Evolutionary conservation across 2,888 invertebrate genomes (phyloP).

Genomic region (Brachypalpus laphriformis): DNA sequence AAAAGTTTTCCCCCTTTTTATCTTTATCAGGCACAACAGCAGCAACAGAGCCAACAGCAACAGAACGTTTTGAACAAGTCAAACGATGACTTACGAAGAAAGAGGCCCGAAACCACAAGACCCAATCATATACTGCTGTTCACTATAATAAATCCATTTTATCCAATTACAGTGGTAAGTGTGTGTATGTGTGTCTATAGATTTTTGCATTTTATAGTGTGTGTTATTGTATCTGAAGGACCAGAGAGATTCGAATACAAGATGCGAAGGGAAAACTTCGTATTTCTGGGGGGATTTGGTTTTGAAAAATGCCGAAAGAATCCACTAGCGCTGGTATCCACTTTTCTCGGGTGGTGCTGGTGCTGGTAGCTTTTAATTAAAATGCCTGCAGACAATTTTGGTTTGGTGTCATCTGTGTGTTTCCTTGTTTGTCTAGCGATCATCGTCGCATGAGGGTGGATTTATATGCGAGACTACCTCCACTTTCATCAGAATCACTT

Average conservation of each 20-base stretch:
- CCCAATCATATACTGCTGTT: conserved; percentile 98
- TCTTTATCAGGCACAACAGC: conserved; percentile 79
- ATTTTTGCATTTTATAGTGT: not conserved
- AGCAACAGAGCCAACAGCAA: conserved; percentile 81
- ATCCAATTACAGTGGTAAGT: conserved; percentile 99
- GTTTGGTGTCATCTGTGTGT: conserved; percentile 63
- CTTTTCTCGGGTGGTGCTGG: not conserved
- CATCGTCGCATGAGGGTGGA: conserved; percentile 2
- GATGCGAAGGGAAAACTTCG: conserved; percentile 22
- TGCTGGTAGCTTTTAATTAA: conserved; percentile 65
- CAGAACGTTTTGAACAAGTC: conserved; percentile 81
- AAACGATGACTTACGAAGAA: conserved; percentile 88
- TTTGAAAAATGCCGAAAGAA: conserved; percentile 34
- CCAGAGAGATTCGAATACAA: not conserved
- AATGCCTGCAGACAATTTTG: conserved; percentile 61
- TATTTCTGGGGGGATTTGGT: conserved; percentile 14
- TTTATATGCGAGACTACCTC: not conserved
- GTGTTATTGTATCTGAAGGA: not conserved
- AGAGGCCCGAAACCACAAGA: conserved; percentile 91
- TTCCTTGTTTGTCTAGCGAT: conserved; percentile 47
- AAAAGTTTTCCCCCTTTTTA: not conserved
- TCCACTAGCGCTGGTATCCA: not conserved
- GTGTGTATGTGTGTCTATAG: conserved; percentile 27
- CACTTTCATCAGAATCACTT: not conserved
- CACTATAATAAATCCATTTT: conserved; percentile 98